A percentile compares a stretch with the other conserved stretches of the same genome.
Evolutionary conservation across 2,113 vertebrate genomes (phyloP).

Genomic region (Cyanoderma ruficeps): DNA sequence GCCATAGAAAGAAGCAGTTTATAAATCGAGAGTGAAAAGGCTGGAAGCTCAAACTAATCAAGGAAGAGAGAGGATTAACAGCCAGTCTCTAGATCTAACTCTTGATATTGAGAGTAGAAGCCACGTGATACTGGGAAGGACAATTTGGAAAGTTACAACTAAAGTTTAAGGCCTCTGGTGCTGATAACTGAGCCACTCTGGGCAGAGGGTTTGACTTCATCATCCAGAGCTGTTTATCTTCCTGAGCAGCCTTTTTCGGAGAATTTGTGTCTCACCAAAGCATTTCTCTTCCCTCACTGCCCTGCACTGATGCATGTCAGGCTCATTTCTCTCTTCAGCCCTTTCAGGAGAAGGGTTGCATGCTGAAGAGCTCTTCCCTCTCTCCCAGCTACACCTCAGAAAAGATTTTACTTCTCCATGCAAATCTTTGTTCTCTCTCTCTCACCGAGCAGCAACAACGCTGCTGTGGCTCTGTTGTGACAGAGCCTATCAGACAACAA

Average conservation of each 20-base stretch:
- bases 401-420: neutral
- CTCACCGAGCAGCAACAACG: neutral
- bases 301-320: neutral
- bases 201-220: neutral
- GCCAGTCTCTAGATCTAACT: neutral
- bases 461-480: neutral
- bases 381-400: neutral
- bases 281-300: neutral
- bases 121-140: neutral
- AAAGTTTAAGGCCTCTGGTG: conserved; percentile 37
- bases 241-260: neutral
- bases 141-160: conserved; percentile 31
- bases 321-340: neutral
- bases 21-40: neutral
- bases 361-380: neutral
- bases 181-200: neutral
- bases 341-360: neutral
- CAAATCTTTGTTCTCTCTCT: neutral
- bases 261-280: neutral
- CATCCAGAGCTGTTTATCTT: conserved; percentile 3
- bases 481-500: neutral
- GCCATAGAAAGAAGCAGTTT: neutral
- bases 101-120: conserved; percentile 31
- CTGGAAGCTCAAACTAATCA: conserved; percentile 8
- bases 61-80: conserved; percentile 28